Evolutionary conservation across 2,888 invertebrate genomes (phyloP), one percentile per base, ranked within the genome.

Genomic region (Atethmia centrago): DNA sequence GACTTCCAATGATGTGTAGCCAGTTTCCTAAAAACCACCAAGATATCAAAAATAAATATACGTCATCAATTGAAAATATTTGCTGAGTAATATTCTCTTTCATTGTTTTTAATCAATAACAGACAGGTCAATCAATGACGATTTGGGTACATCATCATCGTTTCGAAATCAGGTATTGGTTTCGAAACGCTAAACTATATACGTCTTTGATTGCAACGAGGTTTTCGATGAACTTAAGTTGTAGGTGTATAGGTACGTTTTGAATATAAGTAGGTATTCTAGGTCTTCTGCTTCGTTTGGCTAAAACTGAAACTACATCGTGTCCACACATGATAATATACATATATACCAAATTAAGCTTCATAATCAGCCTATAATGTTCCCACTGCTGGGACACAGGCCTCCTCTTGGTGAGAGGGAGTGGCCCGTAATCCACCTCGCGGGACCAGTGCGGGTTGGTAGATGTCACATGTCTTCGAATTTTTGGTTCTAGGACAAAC

Each of bases 1-100:
- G 40, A 96, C 89, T 91, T 95, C 93, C 74, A 97, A 87, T 16
- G 95, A 94, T 16, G 92, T 92, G 78, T 97, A 95, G 40, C 95
- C 95, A 40, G 93, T 89, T 84, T 96, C 94, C 97, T 97, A 89
- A 81, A 96, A 96, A 56, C 12, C 42, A 67, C 16, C 40, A 49
- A 10, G 16, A n/a, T 47, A 25, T 40, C 1, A 49, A 25, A n/a
- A 49, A 31, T 19, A 19, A 31, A 25, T 21, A 56, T 25, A 25
- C 16, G n/a, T n/a, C 2, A 2, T 31, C 4, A 42, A 42, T 31
- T 40, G 0, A 31, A 63, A 12, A 63, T 74, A 55, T 62, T 40
- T 64, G n/a, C 14, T 28, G 28, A 74, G 28, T 66, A 59, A 66
- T 75, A 59, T 65, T 14, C 5, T 36, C 16, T 58, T n/a, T n/a